Base-by-base conservation (phyloP, 2,888 invertebrate species). In the Ypsolopha sequella region DNA sequence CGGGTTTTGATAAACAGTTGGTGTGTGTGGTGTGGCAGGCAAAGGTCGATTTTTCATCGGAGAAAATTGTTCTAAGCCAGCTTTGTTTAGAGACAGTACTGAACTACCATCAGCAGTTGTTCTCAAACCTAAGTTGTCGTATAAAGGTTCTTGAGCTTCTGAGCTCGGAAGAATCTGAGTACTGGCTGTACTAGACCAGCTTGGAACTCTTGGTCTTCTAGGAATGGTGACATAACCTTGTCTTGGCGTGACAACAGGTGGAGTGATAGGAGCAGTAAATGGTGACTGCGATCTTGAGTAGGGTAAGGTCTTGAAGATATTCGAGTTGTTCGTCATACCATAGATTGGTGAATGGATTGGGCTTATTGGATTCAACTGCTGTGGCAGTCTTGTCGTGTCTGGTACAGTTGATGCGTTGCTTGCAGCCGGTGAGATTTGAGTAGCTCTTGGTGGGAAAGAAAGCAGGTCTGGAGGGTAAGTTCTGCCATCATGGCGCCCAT, bases 201-300 rank as follows among this genome's bases (percentile, higher is more conserved):
- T 94, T 1, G 93, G 93, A 0, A 94, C 93, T 56, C 95, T 87
- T 0, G 95, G 95, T 64, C 95, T 88, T 59, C 95, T 88, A 0
- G 95, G 95, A 54, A 96, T 95, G 11, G 95, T 95, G 44, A 95
- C 95, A 71, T 95, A 95, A 9, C 95, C 95, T 69, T 93, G 93
- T 56, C 93, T 89, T 6, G 92, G 92, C 33, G 91, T 90, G 41
- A 93, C 87, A 6, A 92, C 89, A 35, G 92, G 91, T 7, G 91
- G 89, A 44, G 87, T 84, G 3, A 87, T 81, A 35, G 87, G 88
- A 6, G 91, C 90, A 36, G 91, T 89, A 61, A 93, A 93, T 0
- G 93, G 93, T n/a, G 93, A 93, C 56, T 93, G 92, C 36, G 93
- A 93, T 36, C 88, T 77, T 36, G 94, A 93, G 76, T 95, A 93